These are phyloP conservation scores for Lagria hirta DNA, from an alignment of 2,888 invertebrate genomes.

Conservation along the genomic window DNA sequence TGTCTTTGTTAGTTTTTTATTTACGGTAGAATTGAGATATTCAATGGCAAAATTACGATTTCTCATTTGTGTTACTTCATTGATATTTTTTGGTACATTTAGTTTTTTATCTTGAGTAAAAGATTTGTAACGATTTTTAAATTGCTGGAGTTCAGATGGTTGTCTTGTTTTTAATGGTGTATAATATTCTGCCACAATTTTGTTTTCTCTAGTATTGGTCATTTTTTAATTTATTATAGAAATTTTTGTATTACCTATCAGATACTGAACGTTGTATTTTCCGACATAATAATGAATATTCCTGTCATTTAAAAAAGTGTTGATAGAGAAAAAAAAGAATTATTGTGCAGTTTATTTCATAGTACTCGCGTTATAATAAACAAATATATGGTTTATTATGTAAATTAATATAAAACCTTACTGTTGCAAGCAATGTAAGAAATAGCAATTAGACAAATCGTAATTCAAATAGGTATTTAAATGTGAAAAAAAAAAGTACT, in stretches of 20 bases:
- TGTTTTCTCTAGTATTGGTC: conserved; percentile 6
- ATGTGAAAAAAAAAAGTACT: conserved; percentile 8
- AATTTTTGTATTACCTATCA: conserved; percentile 3
- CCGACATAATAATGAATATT: conserved; percentile 7
- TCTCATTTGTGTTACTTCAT: conserved; percentile 4
- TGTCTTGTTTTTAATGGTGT: conserved; percentile 7
- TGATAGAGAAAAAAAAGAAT: conserved; percentile 9
- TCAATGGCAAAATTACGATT: conserved; percentile 4
- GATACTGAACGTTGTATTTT: conserved; percentile 9
- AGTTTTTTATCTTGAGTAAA: conserved; percentile 2
- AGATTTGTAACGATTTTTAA: conserved; percentile 5
- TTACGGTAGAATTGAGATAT: conserved; percentile 2
- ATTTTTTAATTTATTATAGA: conserved; percentile 8
- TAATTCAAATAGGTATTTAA: conserved; percentile 7
- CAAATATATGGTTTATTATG: conserved; percentile 9
- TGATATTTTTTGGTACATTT: conserved; percentile 3
- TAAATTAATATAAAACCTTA: conserved; percentile 9
- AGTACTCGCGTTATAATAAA: conserved; percentile 6
- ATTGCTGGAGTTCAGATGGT: conserved; percentile 7
- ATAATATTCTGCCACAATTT: conserved; percentile 5
- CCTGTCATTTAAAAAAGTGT: conserved; percentile 7
- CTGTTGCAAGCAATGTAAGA: conserved; percentile 9
- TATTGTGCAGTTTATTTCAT: conserved; percentile 8
- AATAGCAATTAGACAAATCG: conserved; percentile 9
- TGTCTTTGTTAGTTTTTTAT: conserved; percentile 4